Evolutionary conservation across 2,113 vertebrate species (phyloP).

Genomic region (Nesoenas mayeri): DNA sequence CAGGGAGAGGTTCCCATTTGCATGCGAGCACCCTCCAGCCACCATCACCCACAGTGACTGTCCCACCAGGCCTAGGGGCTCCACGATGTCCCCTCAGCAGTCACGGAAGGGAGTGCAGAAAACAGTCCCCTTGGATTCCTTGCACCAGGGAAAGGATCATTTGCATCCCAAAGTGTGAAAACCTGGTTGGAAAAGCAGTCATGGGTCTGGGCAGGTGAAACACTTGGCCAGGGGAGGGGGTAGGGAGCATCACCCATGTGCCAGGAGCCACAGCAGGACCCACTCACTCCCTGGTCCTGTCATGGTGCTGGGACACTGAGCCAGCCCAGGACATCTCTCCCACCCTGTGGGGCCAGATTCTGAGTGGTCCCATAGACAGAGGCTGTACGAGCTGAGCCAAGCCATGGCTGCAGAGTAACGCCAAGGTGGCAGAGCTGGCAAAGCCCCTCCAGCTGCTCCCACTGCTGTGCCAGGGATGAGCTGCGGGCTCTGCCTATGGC

Average conservation of each 20-base stretch:
- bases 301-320: not conserved
- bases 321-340: not conserved
- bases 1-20: not conserved
- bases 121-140: constrained; percentile 34
- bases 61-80: not conserved
- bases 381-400: not conserved
- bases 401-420: not conserved
- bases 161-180: not conserved
- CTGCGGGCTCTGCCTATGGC: rapidly evolving
- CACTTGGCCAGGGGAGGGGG: rapidly evolving
- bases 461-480: rapidly evolving
- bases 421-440: not conserved
- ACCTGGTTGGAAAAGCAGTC: not conserved
- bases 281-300: rapidly evolving
- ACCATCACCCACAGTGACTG: not conserved
- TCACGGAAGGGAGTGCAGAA: not conserved
- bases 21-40: not conserved
- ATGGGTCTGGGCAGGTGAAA: rapidly evolving
- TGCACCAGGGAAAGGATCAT: not conserved
- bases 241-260: not conserved
- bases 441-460: not conserved
- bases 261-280: not conserved
- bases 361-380: not conserved
- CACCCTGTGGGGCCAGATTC: not conserved
- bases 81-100: not conserved